phyloP scores from a whole-genome alignment of 2,113 vertebrate species.

The Catagonus wagneri region DNA sequence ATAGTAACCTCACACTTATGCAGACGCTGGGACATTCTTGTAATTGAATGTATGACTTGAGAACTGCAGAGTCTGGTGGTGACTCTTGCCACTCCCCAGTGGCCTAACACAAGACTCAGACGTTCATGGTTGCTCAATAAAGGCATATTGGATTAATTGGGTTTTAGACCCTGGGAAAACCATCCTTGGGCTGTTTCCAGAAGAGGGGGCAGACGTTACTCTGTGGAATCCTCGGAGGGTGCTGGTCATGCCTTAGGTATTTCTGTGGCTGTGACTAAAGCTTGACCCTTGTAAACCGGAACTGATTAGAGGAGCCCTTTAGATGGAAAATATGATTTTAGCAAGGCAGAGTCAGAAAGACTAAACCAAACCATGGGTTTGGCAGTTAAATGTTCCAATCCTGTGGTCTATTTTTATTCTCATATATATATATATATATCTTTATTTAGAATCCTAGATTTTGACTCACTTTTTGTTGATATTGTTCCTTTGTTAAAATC shows the following conservation, averaged over 20 bases:
- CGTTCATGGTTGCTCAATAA: background rate
- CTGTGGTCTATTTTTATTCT: background rate
- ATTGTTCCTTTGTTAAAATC: conserved; percentile 40
- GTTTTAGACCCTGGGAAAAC: background rate
- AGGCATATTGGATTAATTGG: background rate
- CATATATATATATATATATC: background rate
- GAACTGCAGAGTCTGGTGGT: background rate
- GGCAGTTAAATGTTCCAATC: background rate
- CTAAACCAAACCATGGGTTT: background rate
- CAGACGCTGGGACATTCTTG: background rate
- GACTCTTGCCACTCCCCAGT: background rate
- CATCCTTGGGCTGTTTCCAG: background rate
- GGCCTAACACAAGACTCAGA: background rate
- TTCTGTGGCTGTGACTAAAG: background rate
- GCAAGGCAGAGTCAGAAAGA: background rate
- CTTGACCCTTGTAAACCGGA: background rate
- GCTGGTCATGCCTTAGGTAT: background rate
- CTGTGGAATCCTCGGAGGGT: background rate
- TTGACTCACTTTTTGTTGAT: conserved; percentile 35
- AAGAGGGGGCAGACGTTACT: background rate
- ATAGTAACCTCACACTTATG: background rate
- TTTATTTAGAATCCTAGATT: background rate
- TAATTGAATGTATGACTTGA: background rate
- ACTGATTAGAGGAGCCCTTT: background rate
- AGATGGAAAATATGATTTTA: background rate